Conservation (phyloP, 2,797 vertebrate species). For the Bothrops alternatus region DNA sequence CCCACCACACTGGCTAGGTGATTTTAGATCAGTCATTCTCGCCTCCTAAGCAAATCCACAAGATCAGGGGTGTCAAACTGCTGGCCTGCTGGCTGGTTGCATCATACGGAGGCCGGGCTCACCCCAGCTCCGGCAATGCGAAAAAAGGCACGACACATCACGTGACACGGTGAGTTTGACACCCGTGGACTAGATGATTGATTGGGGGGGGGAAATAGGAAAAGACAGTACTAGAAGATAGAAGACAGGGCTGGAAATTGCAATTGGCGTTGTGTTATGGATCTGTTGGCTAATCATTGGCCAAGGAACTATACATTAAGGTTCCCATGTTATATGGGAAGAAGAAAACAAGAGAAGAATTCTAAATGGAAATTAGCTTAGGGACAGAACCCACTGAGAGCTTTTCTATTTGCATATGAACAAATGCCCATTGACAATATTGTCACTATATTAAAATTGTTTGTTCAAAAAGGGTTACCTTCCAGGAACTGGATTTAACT, state of each 20-base stretch:
- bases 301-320: neutral
- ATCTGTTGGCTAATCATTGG: neutral
- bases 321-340: neutral
- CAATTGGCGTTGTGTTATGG: neutral
- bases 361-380: neutral
- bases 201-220: neutral
- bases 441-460: constrained; percentile 43
- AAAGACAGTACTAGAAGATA: neutral
- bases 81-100: too few species aligned
- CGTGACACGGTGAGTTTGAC: too few species aligned
- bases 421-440: constrained; percentile 20
- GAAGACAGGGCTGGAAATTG: neutral
- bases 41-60: neutral
- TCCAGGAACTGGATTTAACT: constrained; percentile 59
- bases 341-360: neutral
- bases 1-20: neutral
- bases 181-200: neutral
- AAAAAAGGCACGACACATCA: too few species aligned
- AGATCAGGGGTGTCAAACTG: neutral
- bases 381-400: neutral
- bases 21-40: neutral
- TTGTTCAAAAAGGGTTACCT: constrained; percentile 45
- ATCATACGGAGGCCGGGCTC: too few species aligned
- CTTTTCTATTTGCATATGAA: neutral
- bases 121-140: too few species aligned